Evolutionary conservation across 2,888 invertebrate genomes (phyloP), one percentile per base, ranked within the genome.

Genomic region (Acleris holmiana): DNA sequence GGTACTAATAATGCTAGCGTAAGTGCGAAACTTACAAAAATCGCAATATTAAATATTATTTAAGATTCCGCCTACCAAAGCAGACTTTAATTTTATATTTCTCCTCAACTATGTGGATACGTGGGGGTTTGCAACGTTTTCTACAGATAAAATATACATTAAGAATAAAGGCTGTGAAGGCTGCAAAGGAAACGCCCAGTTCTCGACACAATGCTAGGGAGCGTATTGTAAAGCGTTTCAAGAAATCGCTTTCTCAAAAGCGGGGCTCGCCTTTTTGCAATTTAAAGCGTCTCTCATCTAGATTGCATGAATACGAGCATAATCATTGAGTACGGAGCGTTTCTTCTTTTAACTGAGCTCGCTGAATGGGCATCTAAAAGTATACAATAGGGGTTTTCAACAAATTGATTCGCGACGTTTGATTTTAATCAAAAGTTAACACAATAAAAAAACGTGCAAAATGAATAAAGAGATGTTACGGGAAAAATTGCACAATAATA

Each of bases 201-300:
- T 83, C 80, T 80, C 79, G 73, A 78, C 83, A 89, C 87, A 89
- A 89, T 87, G 78, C 84, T 74, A 75, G 74, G 75, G 78, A 82
- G 78, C 79, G 83, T 83, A 88, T 89, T 88, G 88, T 89, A 84
- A 84, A 84, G 84, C 81, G 83, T 86, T 89, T 88, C 85, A 80
- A 84, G 86, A 88, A 88, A 89, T 84, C 89, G 88, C 77, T 86
- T 84, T 85, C 84, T 83, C 84, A 86, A 86, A 86, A 87, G 85
- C 84, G 77, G 73, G 78, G 76, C 80, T 84, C 80, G 84, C 82
- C 86, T 88, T 89, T 88, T 88, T 88, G 85, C 88, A 84, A 89
- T 89, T 88, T 89, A 86, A 87, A 86, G 85, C 85, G 80, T 80
- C 79, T 84, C 84, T 84, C 85, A 83, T 84, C 82, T 82, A 82